phyloP scores from a whole-genome alignment of 2,113 vertebrate species.

The Siniperca knerii region DNA sequence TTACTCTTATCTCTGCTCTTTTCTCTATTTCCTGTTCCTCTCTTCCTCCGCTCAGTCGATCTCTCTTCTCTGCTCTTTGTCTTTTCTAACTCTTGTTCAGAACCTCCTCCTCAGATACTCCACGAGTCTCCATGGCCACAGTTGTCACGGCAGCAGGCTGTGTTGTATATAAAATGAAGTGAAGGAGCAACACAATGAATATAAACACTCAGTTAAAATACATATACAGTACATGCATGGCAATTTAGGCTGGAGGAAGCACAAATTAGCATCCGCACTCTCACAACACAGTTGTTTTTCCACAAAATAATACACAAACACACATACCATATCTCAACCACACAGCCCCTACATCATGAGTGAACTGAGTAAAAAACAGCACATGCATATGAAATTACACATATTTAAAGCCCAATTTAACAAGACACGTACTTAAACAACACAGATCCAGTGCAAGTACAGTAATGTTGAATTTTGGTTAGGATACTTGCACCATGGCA shows the following conservation, averaged over 20 bases:
- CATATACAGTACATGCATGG: conserved; percentile 1
- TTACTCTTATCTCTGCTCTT: conserved; percentile 4
- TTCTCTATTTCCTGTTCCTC: conserved; percentile 25
- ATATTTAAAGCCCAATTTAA: neutral
- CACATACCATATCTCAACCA: neutral
- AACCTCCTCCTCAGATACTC: conserved; percentile 49
- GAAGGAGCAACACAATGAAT: conserved; percentile 62
- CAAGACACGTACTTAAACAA: neutral
- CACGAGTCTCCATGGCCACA: conserved; percentile 80
- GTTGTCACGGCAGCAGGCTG: conserved; percentile 79
- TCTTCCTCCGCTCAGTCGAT: conserved; percentile 31
- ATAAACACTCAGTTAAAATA: conserved; percentile 41
- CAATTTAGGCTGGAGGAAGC: neutral
- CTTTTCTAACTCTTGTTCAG: conserved; percentile 46
- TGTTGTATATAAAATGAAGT: conserved; percentile 67
- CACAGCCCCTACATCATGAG: neutral
- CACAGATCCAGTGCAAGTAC: neutral
- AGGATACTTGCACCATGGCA: neutral
- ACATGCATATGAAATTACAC: neutral
- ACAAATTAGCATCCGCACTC: neutral
- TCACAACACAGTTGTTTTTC: neutral
- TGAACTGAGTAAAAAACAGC: neutral
- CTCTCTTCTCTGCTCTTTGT: neutral
- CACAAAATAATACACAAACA: neutral
- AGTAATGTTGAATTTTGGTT: neutral